These are phyloP conservation scores for Bugula neritina DNA, from an alignment of 2,888 invertebrate genomes.

Conservation along the genomic window DNA sequence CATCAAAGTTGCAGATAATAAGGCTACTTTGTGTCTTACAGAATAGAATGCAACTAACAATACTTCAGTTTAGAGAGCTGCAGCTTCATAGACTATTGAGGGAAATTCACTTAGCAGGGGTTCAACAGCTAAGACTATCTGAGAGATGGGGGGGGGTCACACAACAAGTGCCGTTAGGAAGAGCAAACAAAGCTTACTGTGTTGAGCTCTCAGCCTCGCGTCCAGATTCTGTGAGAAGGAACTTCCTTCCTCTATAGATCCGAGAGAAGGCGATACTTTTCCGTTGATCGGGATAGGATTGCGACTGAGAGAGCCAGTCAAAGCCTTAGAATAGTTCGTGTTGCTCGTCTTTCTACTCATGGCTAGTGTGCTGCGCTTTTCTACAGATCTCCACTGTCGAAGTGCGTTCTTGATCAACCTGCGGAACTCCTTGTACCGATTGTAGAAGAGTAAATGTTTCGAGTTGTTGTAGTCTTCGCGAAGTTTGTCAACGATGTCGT, in stretches of 20 bases:
- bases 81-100: too few species aligned
- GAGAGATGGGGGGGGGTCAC: too few species aligned
- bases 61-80: too few species aligned
- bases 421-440: constrained; percentile 23
- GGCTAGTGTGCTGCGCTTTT: constrained; percentile 24
- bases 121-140: too few species aligned
- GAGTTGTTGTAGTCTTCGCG: constrained; percentile 27
- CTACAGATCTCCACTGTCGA: constrained; percentile 16
- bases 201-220: constrained; percentile 12
- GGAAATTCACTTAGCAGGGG: too few species aligned
- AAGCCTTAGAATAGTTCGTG: not conserved
- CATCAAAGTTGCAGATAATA: too few species aligned
- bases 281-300: not conserved
- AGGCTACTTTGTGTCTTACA: too few species aligned
- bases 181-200: constrained; percentile 20
- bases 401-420: constrained; percentile 26
- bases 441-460: constrained; percentile 19
- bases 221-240: constrained; percentile 2
- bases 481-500: constrained; percentile 23
- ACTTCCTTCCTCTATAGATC: not conserved
- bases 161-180: too few species aligned
- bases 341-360: constrained; percentile 16
- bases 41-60: too few species aligned
- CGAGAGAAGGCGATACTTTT: not conserved
- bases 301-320: not conserved